Percentiles rank a stretch among this genome's conserved stretches.
phyloP scores from a whole-genome alignment of 2,113 vertebrate species.

The Mustelus asterias region DNA sequence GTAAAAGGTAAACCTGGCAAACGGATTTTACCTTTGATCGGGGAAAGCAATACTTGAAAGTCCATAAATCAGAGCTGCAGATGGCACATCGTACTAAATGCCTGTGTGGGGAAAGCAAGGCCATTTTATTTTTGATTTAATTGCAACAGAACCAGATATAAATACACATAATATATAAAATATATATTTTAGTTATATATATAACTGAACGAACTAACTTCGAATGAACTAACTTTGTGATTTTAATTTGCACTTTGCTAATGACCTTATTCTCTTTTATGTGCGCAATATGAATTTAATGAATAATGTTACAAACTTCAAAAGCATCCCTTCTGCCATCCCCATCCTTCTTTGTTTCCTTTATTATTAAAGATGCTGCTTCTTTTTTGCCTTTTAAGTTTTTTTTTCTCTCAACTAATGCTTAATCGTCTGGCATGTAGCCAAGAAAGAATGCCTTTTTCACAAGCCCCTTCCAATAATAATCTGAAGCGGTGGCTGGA shows the following conservation, averaged over 20 bases:
- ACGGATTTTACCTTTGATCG: neutral
- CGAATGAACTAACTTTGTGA: too few species aligned
- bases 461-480: neutral
- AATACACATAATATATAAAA: neutral
- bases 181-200: too few species aligned
- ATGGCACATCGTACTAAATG: neutral
- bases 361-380: neutral
- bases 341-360: neutral
- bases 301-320: conserved; percentile 23
- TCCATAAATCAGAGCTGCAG: neutral
- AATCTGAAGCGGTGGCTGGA: neutral
- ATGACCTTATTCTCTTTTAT: conserved; percentile 6
- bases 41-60: neutral
- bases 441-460: neutral
- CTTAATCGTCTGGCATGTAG: neutral
- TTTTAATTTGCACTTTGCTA: neutral
- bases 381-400: neutral
- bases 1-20: neutral
- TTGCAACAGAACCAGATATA: neutral
- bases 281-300: neutral
- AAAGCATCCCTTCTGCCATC: neutral
- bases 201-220: neutral
- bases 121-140: neutral
- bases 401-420: neutral
- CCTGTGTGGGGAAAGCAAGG: neutral